Conservation (phyloP, 2,888 invertebrate species). For the Leptopilina syphax region DNA sequence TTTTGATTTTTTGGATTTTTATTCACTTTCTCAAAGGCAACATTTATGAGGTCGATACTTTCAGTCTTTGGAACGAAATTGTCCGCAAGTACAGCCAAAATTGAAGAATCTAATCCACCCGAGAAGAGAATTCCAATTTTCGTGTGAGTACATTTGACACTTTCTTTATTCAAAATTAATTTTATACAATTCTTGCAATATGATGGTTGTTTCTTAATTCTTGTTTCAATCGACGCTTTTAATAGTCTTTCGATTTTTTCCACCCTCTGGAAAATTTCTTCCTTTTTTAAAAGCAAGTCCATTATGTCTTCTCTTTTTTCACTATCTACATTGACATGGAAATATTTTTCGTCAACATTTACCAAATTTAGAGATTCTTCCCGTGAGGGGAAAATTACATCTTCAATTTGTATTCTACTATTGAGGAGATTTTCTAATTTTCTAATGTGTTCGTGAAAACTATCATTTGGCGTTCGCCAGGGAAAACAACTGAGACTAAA, state of each 20-base stretch:
- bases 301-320: conserved; percentile 74
- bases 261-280: conserved; percentile 76
- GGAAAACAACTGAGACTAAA: conserved; percentile 75
- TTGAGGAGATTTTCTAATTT: conserved; percentile 70
- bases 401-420: conserved; percentile 67
- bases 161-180: conserved; percentile 51
- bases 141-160: conserved; percentile 73
- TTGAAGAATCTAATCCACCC: conserved; percentile 97
- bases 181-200: conserved; percentile 81
- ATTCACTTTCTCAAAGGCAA: conserved; percentile 86
- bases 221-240: conserved; percentile 80
- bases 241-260: conserved; percentile 78
- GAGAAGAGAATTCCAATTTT: conserved; percentile 93
- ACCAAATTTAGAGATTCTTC: conserved; percentile 39
- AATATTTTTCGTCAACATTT: conserved; percentile 57
- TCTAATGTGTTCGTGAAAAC: conserved; percentile 70
- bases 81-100: conserved; percentile 89
- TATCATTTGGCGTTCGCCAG: conserved; percentile 73
- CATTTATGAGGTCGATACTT: conserved; percentile 94
- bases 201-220: conserved; percentile 81
- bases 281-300: conserved; percentile 75
- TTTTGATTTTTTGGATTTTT: conserved; percentile 53
- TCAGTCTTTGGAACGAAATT: conserved; percentile 82
- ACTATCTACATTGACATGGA: conserved; percentile 60
- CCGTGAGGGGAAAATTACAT: conserved; percentile 28